Base-by-base conservation (phyloP, 2,888 invertebrate genomes). In the Lasioglossum calceatum region DNA sequence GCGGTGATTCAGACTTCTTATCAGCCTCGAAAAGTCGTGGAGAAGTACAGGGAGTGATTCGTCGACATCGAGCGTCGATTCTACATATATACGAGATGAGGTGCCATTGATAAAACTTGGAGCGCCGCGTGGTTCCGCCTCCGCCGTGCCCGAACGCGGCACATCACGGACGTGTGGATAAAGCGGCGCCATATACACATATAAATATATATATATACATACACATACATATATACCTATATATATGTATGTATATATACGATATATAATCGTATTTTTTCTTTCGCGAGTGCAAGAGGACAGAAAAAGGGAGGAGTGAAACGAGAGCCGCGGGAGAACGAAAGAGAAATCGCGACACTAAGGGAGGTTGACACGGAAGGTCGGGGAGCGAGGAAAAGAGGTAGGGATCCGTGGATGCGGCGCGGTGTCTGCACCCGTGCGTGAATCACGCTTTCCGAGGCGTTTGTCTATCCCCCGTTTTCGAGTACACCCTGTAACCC, bases 361-460 rank as follows among this genome's bases (percentile, higher is more conserved):
- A 81, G 84, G 64, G 77, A 81, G 81, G 58, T 47, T 58, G 44
- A 23, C 42, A 79, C 39, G 32, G 75, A 76, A 50, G 77, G 54
- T 67, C 72, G 39, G 73, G n/a, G 27, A 44, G 70, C 16, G 70
- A 74, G 61, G 67, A 67, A 44, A 67, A 76, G 79, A 42, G 73
- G 67, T 82, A 82, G 87, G 77, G 79, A 82, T 85, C 70, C 85
- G 90, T 81, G 86, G 85, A 88, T 90, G 84, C 89, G 89, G 87
- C 86, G 91, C 92, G 91, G 91, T 92, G 91, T 88, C 78, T 90
- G 89, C 89, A 91, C 89, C 92, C 92, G 93, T 93, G 92, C 88
- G 93, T 94, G 93, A 94, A 92, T 94, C 93, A 94, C 93, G 92
- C 93, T 92, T 89, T 82, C 58, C 78, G 87, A 89, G 90, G 92